These are phyloP conservation scores for Cichlasoma orientale DNA, from an alignment of 2,797 vertebrate genomes.

Conservation along the genomic window DNA sequence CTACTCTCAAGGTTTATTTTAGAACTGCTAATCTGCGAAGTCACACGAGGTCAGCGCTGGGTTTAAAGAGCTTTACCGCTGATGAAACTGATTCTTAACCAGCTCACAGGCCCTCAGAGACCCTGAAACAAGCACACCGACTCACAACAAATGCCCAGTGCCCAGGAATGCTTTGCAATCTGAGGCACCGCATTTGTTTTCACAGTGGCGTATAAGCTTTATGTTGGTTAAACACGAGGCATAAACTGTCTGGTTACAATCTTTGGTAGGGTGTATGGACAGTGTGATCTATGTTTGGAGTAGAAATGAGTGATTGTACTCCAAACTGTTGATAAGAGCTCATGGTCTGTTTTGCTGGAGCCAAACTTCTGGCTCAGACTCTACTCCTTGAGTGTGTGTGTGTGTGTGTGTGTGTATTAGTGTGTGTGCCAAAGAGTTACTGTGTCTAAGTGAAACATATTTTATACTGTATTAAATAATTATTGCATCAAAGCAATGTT, in stretches of 20 bases:
- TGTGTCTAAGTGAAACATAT: neutral
- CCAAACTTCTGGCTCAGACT: constrained; percentile 34
- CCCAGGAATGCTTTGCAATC: constrained; percentile 24
- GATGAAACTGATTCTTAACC: constrained; percentile 40
- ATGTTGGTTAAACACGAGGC: constrained; percentile 40
- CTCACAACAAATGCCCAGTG: constrained; percentile 7
- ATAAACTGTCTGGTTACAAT: constrained; percentile 49
- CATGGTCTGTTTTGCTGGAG: constrained; percentile 37
- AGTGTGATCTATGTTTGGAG: constrained; percentile 54
- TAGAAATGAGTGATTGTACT: constrained; percentile 54
- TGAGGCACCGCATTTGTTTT: constrained; percentile 19
- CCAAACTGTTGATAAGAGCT: constrained; percentile 65
- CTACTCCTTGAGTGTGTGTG: neutral
- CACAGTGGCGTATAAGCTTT: constrained; percentile 26
- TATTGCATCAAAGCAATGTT: neutral
- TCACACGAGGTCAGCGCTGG: constrained; percentile 6
- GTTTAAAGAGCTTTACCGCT: constrained; percentile 16
- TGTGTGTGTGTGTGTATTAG: neutral
- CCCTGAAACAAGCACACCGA: constrained; percentile 3
- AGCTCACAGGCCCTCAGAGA: constrained; percentile 40
- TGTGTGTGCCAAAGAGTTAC: neutral
- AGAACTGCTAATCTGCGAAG: neutral
- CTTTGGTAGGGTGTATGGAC: constrained; percentile 23
- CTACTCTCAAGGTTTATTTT: constrained; percentile 1
- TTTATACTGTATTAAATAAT: constrained; percentile 19